Evolutionary conservation across 2,113 vertebrate species (phyloP).

Genomic region (Sterna hirundo): DNA sequence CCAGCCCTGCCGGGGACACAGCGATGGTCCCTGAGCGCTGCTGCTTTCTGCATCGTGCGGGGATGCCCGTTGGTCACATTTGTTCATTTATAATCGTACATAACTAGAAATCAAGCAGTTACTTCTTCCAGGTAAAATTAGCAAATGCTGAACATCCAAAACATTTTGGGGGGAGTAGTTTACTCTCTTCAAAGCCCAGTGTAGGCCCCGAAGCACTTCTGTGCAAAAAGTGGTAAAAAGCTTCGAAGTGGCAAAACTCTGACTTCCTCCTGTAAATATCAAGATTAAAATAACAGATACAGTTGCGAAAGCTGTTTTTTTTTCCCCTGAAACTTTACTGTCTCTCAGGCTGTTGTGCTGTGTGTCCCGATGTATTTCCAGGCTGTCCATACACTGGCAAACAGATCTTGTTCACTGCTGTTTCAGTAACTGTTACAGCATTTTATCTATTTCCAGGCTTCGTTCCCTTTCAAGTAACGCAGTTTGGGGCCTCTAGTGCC

Average conservation of each 20-base stretch:
- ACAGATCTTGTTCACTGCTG: background rate
- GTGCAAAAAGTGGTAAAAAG: background rate
- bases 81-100: background rate
- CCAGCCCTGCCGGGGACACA: background rate
- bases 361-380: background rate
- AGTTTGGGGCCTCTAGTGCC: conserved; percentile 14
- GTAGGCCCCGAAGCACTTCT: background rate
- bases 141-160: background rate
- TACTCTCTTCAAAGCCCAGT: background rate
- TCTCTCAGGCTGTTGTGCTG: background rate
- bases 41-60: background rate
- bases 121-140: background rate
- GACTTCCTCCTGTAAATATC: background rate
- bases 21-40: fast-evolving
- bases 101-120: background rate
- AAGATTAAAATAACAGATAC: background rate
- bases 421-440: conserved; percentile 27
- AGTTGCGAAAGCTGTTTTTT: background rate
- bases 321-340: background rate
- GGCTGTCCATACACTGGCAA: background rate
- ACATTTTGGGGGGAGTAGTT: background rate
- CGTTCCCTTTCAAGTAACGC: conserved; percentile 54
- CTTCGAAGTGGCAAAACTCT: background rate
- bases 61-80: background rate
- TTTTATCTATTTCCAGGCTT: conserved; percentile 57